Base-by-base conservation (phyloP, 2,113 vertebrate genomes). In the Tonatia bakeri region DNA sequence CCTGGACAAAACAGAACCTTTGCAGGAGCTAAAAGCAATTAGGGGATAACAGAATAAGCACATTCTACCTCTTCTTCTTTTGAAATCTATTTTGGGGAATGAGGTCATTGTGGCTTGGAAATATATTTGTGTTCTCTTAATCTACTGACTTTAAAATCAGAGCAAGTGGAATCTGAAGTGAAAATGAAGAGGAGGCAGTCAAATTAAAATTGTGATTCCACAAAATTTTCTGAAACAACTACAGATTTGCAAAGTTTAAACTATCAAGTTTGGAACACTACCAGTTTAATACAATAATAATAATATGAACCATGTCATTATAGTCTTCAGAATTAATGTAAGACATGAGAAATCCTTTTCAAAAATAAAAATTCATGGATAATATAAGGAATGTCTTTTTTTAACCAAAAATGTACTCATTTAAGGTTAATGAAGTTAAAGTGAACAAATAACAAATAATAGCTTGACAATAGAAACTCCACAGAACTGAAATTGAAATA, bases 1-100 rank as follows among this genome's bases (percentile, higher is more conserved):
- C 70, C 86, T 95, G 79, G 76, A 93, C 79, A 95, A 94, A 97
- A 91, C 33, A 93, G 94, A 94, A 90, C 20, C 59, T 96, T 82
- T 77, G 19, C 26, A 87, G 52, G 81, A 16, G 17, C 40, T 89
- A 94, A 96, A 93, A 89, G 93, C 77, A 94, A 93, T 85, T 54
- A 92, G 28, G 59, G 28, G 31, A 80, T 61, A 81, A 91, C 94
- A 81, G 59, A 93, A 94, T 81, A 4, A 59, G 20, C 90, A 15
- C 43, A 59, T 81, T 83, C 38, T 76, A 33, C 15, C 43, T 45
- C 50, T 85, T 87, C 73, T 67, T 52, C 72, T 56, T 13, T 86
- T 40, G 89, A 87, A 95, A 90, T 92, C 86, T 52, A 4, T 65
- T 38, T 31, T 69, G 43, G 9, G 36, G 36, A 94, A 22, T 87